Evolutionary conservation across 2,888 invertebrate species (phyloP).

Genomic region (Tenthredo notha): DNA sequence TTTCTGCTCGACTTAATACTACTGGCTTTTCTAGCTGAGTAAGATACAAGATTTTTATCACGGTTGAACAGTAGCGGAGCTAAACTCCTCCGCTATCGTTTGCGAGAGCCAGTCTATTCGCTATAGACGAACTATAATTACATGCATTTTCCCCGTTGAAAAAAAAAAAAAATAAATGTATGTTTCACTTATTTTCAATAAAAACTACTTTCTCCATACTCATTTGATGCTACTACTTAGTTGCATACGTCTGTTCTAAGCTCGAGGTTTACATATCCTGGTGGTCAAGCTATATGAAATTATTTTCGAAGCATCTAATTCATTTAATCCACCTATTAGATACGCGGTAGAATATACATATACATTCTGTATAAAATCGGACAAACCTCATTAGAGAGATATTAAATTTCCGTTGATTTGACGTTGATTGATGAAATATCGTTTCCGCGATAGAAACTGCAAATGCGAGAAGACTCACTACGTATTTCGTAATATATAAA

Average conservation of each 20-base stretch:
- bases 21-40: background rate
- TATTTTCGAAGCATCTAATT: background rate
- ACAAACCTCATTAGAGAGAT: background rate
- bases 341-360: background rate
- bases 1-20: conserved; percentile 12
- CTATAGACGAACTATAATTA: background rate
- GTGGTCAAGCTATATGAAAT: too few relatives aligned
- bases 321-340: background rate
- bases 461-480: too few relatives aligned
- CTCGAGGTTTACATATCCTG: too few relatives aligned
- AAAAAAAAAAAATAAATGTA: too few relatives aligned
- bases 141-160: background rate
- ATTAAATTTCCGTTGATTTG: background rate
- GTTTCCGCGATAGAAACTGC: too few relatives aligned
- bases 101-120: background rate
- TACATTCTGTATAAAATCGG: background rate
- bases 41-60: conserved; percentile 12
- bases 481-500: too few relatives aligned
- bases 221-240: background rate
- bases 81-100: background rate
- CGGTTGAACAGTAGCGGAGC: background rate
- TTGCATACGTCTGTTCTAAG: too few relatives aligned
- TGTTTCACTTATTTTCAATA: conserved; percentile 9
- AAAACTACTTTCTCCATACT: background rate
- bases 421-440: conserved; percentile 16